Evolutionary conservation across 2,113 vertebrate species (phyloP).

Genomic region (Melanerpes aurifrons): DNA sequence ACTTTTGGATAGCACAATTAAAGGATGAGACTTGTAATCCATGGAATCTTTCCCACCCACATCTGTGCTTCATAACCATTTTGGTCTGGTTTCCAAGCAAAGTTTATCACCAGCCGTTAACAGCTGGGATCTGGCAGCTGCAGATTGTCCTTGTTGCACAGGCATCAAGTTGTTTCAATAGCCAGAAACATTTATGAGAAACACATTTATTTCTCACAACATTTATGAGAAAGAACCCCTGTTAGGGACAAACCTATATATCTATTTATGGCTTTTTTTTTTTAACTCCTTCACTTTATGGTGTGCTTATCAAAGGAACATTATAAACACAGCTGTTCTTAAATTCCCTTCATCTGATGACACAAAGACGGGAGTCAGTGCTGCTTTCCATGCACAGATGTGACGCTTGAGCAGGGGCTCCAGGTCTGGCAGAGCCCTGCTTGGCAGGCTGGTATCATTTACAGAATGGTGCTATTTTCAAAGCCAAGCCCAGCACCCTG

Average conservation of each 20-base stretch:
- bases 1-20: neutral
- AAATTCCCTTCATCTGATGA: neutral
- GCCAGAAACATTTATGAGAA: neutral
- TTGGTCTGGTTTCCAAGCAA: neutral
- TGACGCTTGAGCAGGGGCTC: neutral
- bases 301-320: neutral
- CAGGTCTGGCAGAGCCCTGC: neutral
- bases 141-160: neutral
- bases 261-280: neutral
- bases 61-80: neutral
- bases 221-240: neutral
- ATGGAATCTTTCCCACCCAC: neutral
- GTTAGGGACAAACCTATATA: neutral
- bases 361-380: neutral
- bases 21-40: neutral
- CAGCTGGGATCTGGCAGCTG: neutral
- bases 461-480: conserved; percentile 1
- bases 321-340: neutral
- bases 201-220: neutral
- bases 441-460: neutral
- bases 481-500: neutral
- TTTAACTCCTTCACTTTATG: neutral
- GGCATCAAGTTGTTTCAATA: neutral
- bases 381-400: neutral
- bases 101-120: neutral